Evolutionary conservation across 2,888 invertebrate genomes (phyloP), one percentile per base, ranked within the genome.

Genomic region (Xanthia togata): DNA sequence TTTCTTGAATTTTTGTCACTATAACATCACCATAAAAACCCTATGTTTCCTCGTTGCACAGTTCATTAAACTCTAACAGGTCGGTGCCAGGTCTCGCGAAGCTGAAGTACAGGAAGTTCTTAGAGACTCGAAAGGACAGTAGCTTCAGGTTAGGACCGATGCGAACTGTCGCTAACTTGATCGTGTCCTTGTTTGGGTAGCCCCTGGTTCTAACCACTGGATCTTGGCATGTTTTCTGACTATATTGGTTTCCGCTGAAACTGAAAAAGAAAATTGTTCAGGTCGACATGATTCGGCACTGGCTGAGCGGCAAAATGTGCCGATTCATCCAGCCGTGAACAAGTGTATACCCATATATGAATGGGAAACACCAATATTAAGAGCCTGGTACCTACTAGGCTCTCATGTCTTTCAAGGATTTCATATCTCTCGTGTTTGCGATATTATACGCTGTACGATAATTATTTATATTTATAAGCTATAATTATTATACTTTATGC

Each of bases 91-190:
- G 92, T 76, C 89, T 92, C 0, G 94, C 95, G 8, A 95, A 92
- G 85, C 92, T 94, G 76, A 94, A 90, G 78, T 95, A 94, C 0
- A 95, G 83, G 73, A 86, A 94, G 85, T 95, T 95, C 74, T 90
- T 94, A 17, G 95, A 95, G 0, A 94, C 94, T 60, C 96, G 89
- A 78, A 95, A 95, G 2, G 95, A 94, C 0, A 95, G 87, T 0
- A 95, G 86, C 62, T 86, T 92, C 17, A 93, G 86, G 4, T 81
- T 90, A 0, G 95, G 94, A 1, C 94, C 92, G 23, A 95, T 80
- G 3, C 83, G 89, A 3, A 94, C 87, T 38, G 89, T 89, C 4
- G 95, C 95, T 70, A 95, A 86, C 63, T 95, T 95, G 79, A 94
- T 92, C 23, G 87, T 84, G 67, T 89, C 86, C 44, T 88, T 78